Conservation (phyloP, 2,113 vertebrate species). For the Lagopus muta region DNA sequence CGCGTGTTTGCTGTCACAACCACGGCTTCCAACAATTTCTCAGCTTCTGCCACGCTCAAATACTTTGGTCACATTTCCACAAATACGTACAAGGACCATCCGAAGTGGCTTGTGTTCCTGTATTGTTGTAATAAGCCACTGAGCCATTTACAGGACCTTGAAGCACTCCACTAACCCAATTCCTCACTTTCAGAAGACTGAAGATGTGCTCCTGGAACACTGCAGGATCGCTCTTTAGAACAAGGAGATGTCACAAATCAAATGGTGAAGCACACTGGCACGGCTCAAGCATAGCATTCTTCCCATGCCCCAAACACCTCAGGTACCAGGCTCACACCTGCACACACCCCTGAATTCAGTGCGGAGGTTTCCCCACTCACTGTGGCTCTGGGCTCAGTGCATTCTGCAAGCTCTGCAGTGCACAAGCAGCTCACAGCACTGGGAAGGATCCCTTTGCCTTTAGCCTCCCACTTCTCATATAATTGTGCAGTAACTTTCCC, state of each 20-base stretch:
- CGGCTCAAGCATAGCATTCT: background rate
- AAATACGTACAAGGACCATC: background rate
- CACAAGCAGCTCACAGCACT: background rate
- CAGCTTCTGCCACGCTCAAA: background rate
- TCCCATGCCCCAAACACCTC: background rate
- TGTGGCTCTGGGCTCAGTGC: background rate
- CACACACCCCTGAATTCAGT: background rate
- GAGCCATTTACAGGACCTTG: background rate
- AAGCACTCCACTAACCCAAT: background rate
- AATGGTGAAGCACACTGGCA: background rate
- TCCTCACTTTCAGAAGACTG: background rate
- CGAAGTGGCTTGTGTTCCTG: background rate
- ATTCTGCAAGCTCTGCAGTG: background rate
- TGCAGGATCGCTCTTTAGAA: background rate
- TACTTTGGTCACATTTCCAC: background rate
- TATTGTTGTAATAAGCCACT: background rate
- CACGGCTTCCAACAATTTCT: background rate
- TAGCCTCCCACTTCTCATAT: background rate
- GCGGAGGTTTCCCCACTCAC: background rate
- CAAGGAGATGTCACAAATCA: background rate
- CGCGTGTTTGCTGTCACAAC: background rate
- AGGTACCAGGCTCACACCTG: background rate
- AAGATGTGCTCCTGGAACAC: background rate
- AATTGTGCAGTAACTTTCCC: constrained; percentile 30
- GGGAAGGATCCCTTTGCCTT: background rate